Evolutionary conservation across 2,797 vertebrate genomes (phyloP).

Genomic region (Lophotriccus pileatus): DNA sequence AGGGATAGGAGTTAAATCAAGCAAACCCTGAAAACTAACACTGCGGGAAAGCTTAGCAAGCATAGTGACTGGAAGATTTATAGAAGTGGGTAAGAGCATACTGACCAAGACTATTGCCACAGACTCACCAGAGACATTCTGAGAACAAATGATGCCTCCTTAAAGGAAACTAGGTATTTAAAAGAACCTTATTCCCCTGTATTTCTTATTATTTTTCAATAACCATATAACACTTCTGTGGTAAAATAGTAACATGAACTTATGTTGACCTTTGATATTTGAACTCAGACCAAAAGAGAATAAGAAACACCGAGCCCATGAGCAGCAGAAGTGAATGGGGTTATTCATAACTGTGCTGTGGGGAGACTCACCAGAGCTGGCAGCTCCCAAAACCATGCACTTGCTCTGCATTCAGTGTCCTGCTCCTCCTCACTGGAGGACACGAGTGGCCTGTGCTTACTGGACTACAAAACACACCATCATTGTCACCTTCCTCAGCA

Average conservation of each 20-base stretch:
- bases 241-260: conserved; percentile 38
- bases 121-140: neutral
- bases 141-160: neutral
- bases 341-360: neutral
- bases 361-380: neutral
- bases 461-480: neutral
- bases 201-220: conserved; percentile 43
- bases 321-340: neutral
- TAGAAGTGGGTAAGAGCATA: neutral
- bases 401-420: neutral
- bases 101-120: neutral
- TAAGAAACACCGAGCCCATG: neutral
- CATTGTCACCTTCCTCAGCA: neutral
- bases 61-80: neutral
- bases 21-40: neutral
- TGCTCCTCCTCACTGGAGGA: rapidly evolving
- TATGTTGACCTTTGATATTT: conserved; percentile 16
- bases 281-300: neutral
- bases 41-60: conserved; percentile 5
- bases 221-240: neutral
- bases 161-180: conserved; percentile 8
- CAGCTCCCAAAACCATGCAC: neutral
- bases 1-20: neutral
- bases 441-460: neutral
- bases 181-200: neutral